phyloP scores from a whole-genome alignment of 2,113 vertebrate species.

The Acinonyx jubatus region DNA sequence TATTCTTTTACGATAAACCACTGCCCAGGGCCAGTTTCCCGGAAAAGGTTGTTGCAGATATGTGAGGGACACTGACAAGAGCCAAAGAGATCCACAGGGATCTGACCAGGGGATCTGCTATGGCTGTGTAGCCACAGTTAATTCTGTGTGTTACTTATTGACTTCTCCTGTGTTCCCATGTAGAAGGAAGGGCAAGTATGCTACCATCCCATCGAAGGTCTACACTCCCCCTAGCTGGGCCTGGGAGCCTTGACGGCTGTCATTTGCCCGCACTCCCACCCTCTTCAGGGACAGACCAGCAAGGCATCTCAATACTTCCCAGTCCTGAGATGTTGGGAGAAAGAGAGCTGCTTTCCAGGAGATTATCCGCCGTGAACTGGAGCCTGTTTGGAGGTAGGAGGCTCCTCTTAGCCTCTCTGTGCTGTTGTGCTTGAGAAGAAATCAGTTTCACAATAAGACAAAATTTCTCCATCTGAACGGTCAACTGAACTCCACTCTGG shows the following conservation, averaged over 20 bases:
- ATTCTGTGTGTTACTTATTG: not conserved
- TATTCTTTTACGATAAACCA: not conserved
- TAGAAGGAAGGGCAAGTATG: not conserved
- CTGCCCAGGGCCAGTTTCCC: not conserved
- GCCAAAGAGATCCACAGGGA: not conserved
- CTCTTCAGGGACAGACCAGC: not conserved
- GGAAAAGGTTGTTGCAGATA: not conserved
- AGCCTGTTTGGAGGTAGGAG: not conserved
- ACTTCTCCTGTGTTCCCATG: not conserved
- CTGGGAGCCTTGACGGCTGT: not conserved
- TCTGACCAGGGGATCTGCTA: not conserved
- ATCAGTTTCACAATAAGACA: not conserved
- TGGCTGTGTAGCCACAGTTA: not conserved
- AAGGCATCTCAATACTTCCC: not conserved
- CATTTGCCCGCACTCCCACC: not conserved
- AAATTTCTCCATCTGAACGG: not conserved
- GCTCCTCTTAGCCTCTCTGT: not conserved
- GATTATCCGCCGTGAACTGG: not conserved
- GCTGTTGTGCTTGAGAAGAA: not conserved
- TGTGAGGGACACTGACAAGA: not conserved
- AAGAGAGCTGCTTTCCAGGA: not conserved
- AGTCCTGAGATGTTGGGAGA: not conserved
- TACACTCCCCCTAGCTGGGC: not conserved
- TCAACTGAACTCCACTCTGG: not conserved
- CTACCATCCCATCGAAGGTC: not conserved